Evolutionary conservation across 2,113 vertebrate genomes (phyloP).

Genomic region (Ptilonorhynchus violaceus): DNA sequence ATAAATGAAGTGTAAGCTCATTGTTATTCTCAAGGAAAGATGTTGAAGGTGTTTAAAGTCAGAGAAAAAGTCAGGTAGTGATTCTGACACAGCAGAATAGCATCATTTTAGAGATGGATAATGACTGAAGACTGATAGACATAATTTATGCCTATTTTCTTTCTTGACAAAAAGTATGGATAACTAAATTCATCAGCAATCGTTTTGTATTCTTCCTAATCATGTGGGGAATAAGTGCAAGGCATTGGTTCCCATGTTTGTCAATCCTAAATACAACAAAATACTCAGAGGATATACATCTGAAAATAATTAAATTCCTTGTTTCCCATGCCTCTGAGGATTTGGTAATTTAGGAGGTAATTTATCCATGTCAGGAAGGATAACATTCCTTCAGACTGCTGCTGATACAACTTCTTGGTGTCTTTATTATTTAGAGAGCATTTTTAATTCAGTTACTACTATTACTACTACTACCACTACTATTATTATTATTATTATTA

Average conservation of each 20-base stretch:
- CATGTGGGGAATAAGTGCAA: background rate
- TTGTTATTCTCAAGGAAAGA: background rate
- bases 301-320: background rate
- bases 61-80: background rate
- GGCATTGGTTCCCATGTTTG: background rate
- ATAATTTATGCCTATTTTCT: background rate
- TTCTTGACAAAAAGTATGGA: background rate
- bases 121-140: background rate
- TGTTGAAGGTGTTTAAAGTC: background rate
- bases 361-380: background rate
- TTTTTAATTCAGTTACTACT: background rate
- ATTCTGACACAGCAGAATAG: background rate
- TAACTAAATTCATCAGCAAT: background rate
- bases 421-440: background rate
- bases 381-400: background rate
- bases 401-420: background rate
- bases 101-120: background rate
- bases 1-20: background rate
- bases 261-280: background rate
- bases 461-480: too few species aligned
- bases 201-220: background rate
- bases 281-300: background rate
- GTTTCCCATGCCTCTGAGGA: background rate
- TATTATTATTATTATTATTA: background rate
- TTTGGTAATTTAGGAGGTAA: background rate